Evolutionary conservation across 2,888 invertebrate species (phyloP).

Genomic region (Sturmia bella): DNA sequence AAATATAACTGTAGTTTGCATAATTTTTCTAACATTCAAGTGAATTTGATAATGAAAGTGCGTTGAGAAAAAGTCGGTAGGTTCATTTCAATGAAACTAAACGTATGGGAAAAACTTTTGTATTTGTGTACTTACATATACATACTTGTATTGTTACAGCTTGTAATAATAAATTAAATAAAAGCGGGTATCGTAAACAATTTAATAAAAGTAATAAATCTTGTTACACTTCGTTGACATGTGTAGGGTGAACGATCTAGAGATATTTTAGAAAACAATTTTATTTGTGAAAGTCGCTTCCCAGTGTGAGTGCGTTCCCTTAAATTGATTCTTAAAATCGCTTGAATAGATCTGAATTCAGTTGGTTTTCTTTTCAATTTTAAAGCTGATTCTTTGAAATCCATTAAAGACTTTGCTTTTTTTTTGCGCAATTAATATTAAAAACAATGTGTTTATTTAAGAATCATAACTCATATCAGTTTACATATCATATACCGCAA

Average conservation of each 20-base stretch:
- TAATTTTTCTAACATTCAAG: conserved; percentile 44
- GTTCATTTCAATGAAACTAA: no score
- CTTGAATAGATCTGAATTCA: no score
- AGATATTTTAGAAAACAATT: background rate
- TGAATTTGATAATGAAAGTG: conserved; percentile 54
- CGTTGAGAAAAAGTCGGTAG: conserved; percentile 22
- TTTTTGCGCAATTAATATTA: background rate
- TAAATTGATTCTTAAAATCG: no score
- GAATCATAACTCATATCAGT: background rate
- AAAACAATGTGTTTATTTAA: background rate
- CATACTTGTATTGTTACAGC: background rate
- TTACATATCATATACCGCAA: background rate
- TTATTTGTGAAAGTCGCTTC: no score
- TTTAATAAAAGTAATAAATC: conserved; percentile 39
- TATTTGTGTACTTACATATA: no score
- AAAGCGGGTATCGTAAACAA: conserved; percentile 16
- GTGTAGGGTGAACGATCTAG: conserved; percentile 31
- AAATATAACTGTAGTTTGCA: conserved; percentile 37
- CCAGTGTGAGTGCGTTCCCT: no score
- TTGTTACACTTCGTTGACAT: background rate
- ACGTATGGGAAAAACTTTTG: no score
- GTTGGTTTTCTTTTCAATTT: no score
- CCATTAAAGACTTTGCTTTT: no score
- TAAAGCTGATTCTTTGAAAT: no score
- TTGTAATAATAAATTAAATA: background rate